These are phyloP conservation scores for Anthopleura sola DNA, from an alignment of 64 coral and sea anemone genomes.

Conservation along the genomic window DNA sequence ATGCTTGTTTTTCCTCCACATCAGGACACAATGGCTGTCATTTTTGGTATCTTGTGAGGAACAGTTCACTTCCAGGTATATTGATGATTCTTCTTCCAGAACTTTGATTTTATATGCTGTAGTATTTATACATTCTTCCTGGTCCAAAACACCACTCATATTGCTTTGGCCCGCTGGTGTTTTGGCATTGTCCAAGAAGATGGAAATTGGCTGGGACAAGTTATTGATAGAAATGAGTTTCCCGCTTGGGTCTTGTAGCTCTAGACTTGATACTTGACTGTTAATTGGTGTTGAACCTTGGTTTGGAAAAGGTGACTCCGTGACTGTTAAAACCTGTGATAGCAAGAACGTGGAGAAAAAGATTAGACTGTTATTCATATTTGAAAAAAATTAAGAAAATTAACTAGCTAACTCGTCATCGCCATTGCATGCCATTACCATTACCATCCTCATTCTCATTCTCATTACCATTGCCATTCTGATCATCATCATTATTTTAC, in stretches of 20 bases:
- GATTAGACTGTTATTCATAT: too few relatives aligned
- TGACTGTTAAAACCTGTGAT: constrained; percentile 49
- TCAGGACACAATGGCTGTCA: not conserved
- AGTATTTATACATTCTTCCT: not conserved
- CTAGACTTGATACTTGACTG: constrained; percentile 43
- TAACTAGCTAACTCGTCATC: too few relatives aligned
- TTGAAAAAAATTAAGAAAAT: too few relatives aligned
- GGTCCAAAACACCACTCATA: constrained; percentile 8
- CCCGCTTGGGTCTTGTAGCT: constrained; percentile 31
- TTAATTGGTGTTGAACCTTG: not conserved
- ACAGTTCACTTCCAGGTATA: constrained; percentile 2
- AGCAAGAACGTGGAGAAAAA: not conserved
- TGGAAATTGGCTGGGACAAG: constrained; percentile 34
- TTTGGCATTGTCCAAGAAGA: constrained; percentile 34
- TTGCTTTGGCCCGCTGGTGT: not conserved
- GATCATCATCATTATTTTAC: too few relatives aligned
- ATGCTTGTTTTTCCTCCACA: not conserved
- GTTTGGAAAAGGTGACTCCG: constrained; percentile 37
- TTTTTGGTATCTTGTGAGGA: not conserved
- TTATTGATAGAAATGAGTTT: constrained; percentile 36
- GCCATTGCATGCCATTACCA: too few relatives aligned
- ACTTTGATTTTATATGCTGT: constrained; percentile 24
- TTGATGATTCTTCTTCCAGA: not conserved
- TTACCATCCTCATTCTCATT: too few relatives aligned
- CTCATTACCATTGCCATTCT: too few relatives aligned